A percentile compares a stretch with the other conserved stretches of the same genome.
phyloP scores from a whole-genome alignment of 64 coral and sea anemone genomes.

The Pocillopora verrucosa region DNA sequence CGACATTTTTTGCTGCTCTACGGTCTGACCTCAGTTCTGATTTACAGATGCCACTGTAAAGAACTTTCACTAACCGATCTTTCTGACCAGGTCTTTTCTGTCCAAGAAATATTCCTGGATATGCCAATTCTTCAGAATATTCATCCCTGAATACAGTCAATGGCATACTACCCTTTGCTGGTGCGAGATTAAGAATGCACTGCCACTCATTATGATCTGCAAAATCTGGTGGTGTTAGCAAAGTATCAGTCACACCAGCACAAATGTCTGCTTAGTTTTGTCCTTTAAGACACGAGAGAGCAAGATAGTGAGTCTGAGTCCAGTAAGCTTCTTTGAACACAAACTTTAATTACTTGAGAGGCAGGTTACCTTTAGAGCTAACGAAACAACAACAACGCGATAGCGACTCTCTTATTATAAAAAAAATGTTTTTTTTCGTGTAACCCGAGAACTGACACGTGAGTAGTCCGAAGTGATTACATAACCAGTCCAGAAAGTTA shows the following conservation, averaged over 20 bases:
- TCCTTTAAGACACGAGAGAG: too few relatives aligned
- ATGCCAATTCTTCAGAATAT: constrained; percentile 36
- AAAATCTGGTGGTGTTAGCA: constrained; percentile 66
- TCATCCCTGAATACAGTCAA: constrained; percentile 14
- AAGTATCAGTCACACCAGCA: constrained; percentile 62
- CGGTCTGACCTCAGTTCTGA: constrained; percentile 45
- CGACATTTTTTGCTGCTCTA: constrained; percentile 3
- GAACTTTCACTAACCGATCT: constrained; percentile 4
- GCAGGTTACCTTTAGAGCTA: too few relatives aligned
- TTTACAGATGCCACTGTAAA: not conserved
- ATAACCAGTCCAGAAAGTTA: too few relatives aligned
- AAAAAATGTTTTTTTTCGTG: too few relatives aligned
- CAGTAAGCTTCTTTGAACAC: too few relatives aligned
- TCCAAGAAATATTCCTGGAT: constrained; percentile 30
- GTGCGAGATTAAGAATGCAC: constrained; percentile 45
- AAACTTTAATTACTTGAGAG: too few relatives aligned
- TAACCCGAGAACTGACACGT: too few relatives aligned
- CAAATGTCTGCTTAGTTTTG: not conserved
- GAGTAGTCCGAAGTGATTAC: too few relatives aligned
- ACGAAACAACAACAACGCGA: too few relatives aligned
- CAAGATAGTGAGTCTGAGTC: too few relatives aligned
- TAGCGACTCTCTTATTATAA: too few relatives aligned
- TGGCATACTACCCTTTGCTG: constrained; percentile 33
- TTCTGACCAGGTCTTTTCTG: not conserved
- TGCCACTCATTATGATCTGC: constrained; percentile 49